Percentiles rank a stretch among this genome's conserved stretches.
Conservation (phyloP, 1,140 invertebrate species). For the Orchesella cincta region DNA sequence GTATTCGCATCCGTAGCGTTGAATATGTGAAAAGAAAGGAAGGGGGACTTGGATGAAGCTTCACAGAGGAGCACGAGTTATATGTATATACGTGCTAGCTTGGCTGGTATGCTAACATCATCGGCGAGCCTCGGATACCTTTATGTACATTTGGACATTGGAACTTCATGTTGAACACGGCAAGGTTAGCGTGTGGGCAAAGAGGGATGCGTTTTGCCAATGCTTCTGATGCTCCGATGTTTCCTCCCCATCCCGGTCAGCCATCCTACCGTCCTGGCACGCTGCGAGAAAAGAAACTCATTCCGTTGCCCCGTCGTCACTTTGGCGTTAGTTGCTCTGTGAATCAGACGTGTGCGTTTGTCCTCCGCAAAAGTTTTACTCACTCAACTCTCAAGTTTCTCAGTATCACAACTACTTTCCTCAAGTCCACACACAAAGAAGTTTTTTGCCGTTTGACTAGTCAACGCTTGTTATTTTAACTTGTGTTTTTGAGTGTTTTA, state of each 20-base stretch:
- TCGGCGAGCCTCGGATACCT: constrained; percentile 14
- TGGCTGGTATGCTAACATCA: not conserved
- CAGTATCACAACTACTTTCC: not conserved
- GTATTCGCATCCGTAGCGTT: no score
- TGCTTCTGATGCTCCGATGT: constrained; percentile 23
- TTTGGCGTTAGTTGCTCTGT: constrained; percentile 25
- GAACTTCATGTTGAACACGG: constrained; percentile 1
- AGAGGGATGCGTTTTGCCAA: constrained; percentile 12
- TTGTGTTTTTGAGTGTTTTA: not conserved
- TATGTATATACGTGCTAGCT: no score
- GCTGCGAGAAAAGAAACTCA: constrained; percentile 8
- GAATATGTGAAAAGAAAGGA: no score
- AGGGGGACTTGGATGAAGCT: not conserved
- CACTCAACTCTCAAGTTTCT: no score
- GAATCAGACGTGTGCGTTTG: constrained; percentile 18
- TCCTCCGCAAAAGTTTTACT: not conserved
- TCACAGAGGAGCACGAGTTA: no score
- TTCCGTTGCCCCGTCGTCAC: constrained; percentile 12
- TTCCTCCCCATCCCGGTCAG: constrained; percentile 25
- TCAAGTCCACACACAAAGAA: not conserved
- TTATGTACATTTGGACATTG: not conserved
- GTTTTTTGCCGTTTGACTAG: constrained; percentile 16
- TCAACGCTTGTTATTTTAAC: constrained; percentile 13
- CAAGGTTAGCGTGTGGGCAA: constrained; percentile 20
- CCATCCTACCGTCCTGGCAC: constrained; percentile 9